phyloP scores from a whole-genome alignment of 2,888 invertebrate genomes.

The Mimas tiliae region DNA sequence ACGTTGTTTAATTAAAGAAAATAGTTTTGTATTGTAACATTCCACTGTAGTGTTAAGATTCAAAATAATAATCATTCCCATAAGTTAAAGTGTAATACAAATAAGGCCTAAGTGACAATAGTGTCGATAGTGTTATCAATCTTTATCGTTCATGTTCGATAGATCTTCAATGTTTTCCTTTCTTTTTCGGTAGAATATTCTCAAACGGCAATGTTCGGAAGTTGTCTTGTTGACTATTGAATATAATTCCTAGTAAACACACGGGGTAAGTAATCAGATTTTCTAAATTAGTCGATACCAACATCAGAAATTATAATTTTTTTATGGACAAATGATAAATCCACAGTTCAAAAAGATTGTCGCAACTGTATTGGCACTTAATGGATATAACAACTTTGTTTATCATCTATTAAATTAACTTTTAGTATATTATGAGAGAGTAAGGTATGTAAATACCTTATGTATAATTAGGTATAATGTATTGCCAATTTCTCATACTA shows the following conservation, averaged over 20 bases:
- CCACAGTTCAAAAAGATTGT: no score
- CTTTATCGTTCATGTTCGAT: background rate
- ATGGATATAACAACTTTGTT: no score
- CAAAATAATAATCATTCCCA: background rate
- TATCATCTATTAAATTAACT: no score
- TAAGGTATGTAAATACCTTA: no score
- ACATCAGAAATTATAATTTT: background rate
- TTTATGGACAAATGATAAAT: no score
- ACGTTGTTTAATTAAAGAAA: background rate
- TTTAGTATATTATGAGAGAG: no score
- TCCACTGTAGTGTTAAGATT: background rate
- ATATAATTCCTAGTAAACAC: background rate
- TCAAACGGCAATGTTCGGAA: background rate
- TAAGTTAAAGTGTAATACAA: background rate
- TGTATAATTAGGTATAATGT: no score
- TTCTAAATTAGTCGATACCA: background rate
- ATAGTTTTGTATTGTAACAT: background rate
- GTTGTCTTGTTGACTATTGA: background rate
- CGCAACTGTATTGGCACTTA: no score
- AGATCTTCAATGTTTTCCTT: slow-evolving; percentile 12
- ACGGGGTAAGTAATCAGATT: background rate
- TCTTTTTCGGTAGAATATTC: background rate
- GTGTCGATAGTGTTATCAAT: slow-evolving; percentile 11
- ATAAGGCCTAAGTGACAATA: background rate
- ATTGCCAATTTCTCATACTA: no score